Base-by-base conservation (phyloP, 2,888 invertebrate genomes). In the Octonoba sinensis region DNA sequence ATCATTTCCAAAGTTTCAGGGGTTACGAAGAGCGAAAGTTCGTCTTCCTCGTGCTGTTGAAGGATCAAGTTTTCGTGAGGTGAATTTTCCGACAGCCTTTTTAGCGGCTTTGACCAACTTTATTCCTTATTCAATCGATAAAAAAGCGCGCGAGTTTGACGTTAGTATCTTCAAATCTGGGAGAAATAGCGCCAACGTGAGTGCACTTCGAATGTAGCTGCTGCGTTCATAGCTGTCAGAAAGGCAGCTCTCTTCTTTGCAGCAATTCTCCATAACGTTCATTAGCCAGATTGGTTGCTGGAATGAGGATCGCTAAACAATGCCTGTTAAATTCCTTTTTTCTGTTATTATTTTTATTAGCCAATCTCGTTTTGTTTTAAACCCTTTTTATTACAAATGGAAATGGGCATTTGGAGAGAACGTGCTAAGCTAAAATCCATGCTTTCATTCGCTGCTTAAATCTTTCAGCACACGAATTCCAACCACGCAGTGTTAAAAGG, bases 41-140 rank as follows among this genome's bases (percentile, higher is more conserved):
- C 47, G 67, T 73, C 67, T 73, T 59, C 51, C 57, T 59, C 51
- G 65, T 44, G 67, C 73, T 79, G 79, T 79, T 73, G 73, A 73
- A 79, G 73, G 79, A 79, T 79, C 79, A 79, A 79, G 79, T 67
- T 69, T 79, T 60, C 79, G 79, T 79, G 79, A 73, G 73, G 60
- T 49, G 79, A 79, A 79, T 79, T 69, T 67, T 22, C 62, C 73
- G 49, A 54, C 67, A 60, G 65, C 57, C 57, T 78, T 78, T 78
- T 78, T 71, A 78, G 77, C 62, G 65, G 77, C 77, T 77, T 77
- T 62, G 46, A 59, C 77, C 77, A 77, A 77, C 77, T 79, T 79
- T 73, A 79, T 73, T 67, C 69, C 66, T 47, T 27, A 60, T 67
- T 73, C 79, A 73, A 79, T 79, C 79, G 79, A 79, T 79, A 73